A percentile compares a stretch with the other conserved stretches of the same genome.
Conservation (phyloP, 2,888 invertebrate genomes). For the Toxonevra muliebris region DNA sequence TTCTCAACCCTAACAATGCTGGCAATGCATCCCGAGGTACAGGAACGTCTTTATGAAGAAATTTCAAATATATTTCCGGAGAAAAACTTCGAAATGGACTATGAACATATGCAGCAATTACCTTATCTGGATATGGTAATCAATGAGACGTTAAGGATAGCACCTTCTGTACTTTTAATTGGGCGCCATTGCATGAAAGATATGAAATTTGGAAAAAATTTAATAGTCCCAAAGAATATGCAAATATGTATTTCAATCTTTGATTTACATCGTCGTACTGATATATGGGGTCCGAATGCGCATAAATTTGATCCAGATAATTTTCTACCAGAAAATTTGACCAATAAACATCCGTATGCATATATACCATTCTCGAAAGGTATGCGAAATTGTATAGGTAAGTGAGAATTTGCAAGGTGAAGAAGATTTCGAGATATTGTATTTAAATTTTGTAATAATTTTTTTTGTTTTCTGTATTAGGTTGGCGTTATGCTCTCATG, state of each 20-base stretch:
- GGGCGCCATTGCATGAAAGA: slow-evolving; percentile 41
- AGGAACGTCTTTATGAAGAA: slow-evolving; percentile 43
- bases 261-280: slow-evolving; percentile 42
- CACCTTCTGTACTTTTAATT: slow-evolving; percentile 44
- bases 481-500: slow-evolving; percentile 45
- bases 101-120: slow-evolving; percentile 41
- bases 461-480: slow-evolving; percentile 28
- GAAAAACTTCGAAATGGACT: slow-evolving; percentile 38
- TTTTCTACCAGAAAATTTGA: slow-evolving; percentile 44
- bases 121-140: slow-evolving; percentile 49
- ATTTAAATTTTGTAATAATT: background rate
- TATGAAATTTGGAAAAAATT: slow-evolving; percentile 34
- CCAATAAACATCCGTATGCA: slow-evolving; percentile 43
- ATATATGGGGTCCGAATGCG: slow-evolving; percentile 49
- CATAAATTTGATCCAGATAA: slow-evolving; percentile 45
- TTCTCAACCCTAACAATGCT: slow-evolving; percentile 41
- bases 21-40: slow-evolving; percentile 41
- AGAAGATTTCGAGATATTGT: background rate
- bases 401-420: background rate
- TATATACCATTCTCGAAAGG: slow-evolving; percentile 53
- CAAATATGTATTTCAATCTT: slow-evolving; percentile 41
- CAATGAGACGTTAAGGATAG: slow-evolving; percentile 46
- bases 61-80: slow-evolving; percentile 40
- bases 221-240: slow-evolving; percentile 41
- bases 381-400: slow-evolving; percentile 49